Conservation (phyloP, 2,888 invertebrate species). For the Cephonodes hylas region DNA sequence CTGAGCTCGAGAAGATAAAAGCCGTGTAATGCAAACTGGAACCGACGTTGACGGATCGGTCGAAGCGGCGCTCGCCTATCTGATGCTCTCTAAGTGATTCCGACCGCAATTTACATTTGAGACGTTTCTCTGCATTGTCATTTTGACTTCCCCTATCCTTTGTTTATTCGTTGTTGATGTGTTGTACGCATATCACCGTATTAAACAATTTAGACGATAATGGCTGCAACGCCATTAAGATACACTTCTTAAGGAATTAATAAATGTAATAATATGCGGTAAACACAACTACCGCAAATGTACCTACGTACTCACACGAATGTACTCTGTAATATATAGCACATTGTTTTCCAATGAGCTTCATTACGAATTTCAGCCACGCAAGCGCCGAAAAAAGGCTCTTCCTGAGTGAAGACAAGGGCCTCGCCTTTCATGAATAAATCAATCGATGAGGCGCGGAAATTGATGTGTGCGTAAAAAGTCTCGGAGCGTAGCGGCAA, state of each 20-base stretch:
- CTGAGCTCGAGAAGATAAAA: constrained; percentile 72
- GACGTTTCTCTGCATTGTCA: constrained; percentile 71
- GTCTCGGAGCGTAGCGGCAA: constrained; percentile 68
- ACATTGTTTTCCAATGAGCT: constrained; percentile 76
- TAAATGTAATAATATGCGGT: not conserved
- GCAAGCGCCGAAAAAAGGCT: constrained; percentile 67
- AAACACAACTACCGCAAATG: not conserved
- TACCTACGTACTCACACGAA: constrained; percentile 16
- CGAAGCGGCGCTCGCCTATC: constrained; percentile 73
- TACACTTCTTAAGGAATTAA: not conserved
- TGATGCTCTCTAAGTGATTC: constrained; percentile 79
- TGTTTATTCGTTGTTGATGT: constrained; percentile 50
- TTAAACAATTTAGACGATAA: constrained; percentile 11
- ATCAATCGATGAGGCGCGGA: constrained; percentile 78
- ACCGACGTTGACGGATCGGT: constrained; percentile 79
- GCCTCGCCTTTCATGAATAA: constrained; percentile 74
- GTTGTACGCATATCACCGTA: constrained; percentile 31
- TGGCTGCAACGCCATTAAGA: no score
- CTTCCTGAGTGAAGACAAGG: constrained; percentile 75
- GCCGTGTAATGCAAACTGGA: constrained; percentile 77
- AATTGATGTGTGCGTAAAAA: constrained; percentile 78
- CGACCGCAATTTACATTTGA: constrained; percentile 75
- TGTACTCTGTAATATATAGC: constrained; percentile 65
- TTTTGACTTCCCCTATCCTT: constrained; percentile 61
- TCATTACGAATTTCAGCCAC: constrained; percentile 76